Conservation (phyloP, 2,888 invertebrate genomes). For the Lasioglossum oenotherae region DNA sequence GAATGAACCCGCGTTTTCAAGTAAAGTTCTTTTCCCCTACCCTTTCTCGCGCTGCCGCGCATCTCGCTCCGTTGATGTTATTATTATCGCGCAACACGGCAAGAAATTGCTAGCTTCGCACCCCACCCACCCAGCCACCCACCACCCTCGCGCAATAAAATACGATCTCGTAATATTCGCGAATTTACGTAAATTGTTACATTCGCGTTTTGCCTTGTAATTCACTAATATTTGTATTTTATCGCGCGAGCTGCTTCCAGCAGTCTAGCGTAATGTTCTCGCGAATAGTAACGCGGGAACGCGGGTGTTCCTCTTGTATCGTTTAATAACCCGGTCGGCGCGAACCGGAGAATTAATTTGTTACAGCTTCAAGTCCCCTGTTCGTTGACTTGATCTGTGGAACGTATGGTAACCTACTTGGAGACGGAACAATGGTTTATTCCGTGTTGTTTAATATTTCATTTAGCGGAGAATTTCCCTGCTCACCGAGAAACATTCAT, state of each 20-base stretch:
- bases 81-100: neutral
- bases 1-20: neutral
- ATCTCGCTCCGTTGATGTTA: neutral
- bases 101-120: neutral
- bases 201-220: neutral
- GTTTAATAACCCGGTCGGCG: neutral
- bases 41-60: neutral
- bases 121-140: rapidly evolving
- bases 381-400: neutral
- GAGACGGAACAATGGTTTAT: neutral
- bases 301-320: neutral
- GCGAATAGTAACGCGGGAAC: neutral
- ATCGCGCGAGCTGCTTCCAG: neutral
- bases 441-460: neutral
- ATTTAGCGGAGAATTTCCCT: neutral
- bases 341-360: conserved; percentile 4
- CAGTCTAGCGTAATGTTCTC: neutral
- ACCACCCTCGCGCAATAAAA: neutral
- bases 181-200: neutral
- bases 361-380: neutral
- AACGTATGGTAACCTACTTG: neutral
- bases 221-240: conserved; percentile 3
- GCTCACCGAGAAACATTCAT: neutral
- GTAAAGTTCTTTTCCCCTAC: neutral
- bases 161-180: neutral